Conservation (phyloP, 2,797 vertebrate genomes). For the Chanos chanos region DNA sequence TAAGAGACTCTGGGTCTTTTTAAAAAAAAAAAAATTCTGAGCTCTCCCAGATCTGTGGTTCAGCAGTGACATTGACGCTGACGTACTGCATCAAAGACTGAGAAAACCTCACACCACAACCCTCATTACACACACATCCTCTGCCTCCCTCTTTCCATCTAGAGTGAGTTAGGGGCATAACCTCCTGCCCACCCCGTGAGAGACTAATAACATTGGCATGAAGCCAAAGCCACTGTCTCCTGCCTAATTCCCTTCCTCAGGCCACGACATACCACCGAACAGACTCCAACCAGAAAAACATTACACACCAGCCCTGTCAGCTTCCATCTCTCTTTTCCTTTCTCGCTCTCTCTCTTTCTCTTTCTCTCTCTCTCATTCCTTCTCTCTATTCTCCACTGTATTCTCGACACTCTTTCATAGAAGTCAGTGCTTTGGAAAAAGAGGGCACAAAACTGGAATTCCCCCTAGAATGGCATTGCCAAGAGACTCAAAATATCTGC, state of each 20-base stretch:
- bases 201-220: conserved; percentile 70
- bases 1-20: background rate
- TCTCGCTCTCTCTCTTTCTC: conserved; percentile 16
- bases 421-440: conserved; percentile 47
- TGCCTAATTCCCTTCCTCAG: conserved; percentile 71
- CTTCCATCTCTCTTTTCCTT: background rate
- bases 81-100: no score
- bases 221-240: conserved; percentile 84
- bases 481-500: conserved; percentile 60
- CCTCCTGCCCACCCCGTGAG: conserved; percentile 64
- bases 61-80: conserved; percentile 9
- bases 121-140: conserved; percentile 36
- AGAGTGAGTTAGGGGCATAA: conserved; percentile 58
- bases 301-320: conserved; percentile 20
- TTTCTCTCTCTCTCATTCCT: conserved; percentile 12
- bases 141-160: conserved; percentile 1
- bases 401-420: background rate
- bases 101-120: conserved; percentile 34
- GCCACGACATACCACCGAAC: conserved; percentile 63
- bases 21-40: no score
- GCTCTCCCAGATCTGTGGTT: conserved; percentile 5
- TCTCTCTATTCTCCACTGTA: no score
- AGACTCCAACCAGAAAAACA: conserved; percentile 49
- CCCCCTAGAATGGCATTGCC: conserved; percentile 56
- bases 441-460: conserved; percentile 54